A percentile compares a stretch with the other conserved stretches of the same genome.
These are phyloP conservation scores for Nycticryphes semicollaris DNA, from an alignment of 2,113 vertebrate genomes.

Conservation along the genomic window DNA sequence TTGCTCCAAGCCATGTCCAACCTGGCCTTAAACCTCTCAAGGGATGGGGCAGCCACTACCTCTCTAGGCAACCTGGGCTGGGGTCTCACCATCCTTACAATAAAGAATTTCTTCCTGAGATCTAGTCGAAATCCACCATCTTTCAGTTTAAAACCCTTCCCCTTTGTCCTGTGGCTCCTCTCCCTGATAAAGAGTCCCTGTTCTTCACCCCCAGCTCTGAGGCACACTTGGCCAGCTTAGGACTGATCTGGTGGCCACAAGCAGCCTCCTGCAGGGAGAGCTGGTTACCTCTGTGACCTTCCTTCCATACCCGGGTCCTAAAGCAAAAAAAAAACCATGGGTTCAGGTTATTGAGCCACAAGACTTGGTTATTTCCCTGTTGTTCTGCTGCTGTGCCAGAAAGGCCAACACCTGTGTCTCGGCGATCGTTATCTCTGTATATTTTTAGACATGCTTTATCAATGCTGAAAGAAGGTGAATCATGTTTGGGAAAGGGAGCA, in stretches of 20 bases:
- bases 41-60: no score
- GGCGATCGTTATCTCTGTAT: neutral
- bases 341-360: fast-evolving
- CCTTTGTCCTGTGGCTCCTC: no score
- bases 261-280: neutral
- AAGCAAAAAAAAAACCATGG: neutral
- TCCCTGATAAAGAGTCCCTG: neutral
- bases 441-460: constrained; percentile 31
- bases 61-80: no score
- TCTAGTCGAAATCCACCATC: no score
- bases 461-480: neutral
- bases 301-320: neutral
- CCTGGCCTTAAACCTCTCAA: no score
- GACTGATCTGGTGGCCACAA: fast-evolving
- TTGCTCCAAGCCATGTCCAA: no score
- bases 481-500: neutral
- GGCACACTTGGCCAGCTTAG: fast-evolving
- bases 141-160: no score
- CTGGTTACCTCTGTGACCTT: neutral
- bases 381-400: neutral
- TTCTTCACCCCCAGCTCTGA: neutral
- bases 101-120: no score
- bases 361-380: neutral
- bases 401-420: neutral
- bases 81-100: no score